Conservation (phyloP, 92 coral and sea anemone genomes). For the Parazoanthus atlanticus region DNA sequence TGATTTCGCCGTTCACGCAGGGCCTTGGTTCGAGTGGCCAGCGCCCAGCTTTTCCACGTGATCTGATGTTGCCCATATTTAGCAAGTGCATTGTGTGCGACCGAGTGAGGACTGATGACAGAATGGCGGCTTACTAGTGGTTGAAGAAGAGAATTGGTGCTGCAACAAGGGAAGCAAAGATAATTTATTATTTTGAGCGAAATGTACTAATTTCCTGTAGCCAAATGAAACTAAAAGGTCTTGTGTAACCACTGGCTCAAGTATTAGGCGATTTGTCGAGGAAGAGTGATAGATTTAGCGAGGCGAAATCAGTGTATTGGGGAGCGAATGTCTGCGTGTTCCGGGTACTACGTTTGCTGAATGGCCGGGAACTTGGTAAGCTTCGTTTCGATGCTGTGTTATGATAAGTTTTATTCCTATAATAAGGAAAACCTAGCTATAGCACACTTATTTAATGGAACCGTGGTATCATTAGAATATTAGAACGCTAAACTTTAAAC, state of each 20-base stretch:
- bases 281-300: slow-evolving; percentile 30
- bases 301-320: slow-evolving; percentile 27
- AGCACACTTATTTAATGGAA: background rate
- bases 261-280: slow-evolving; percentile 8
- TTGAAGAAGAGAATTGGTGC: slow-evolving; percentile 22
- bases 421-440: background rate
- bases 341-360: slow-evolving; percentile 45
- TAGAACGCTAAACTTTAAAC: background rate
- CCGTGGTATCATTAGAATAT: background rate
- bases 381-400: slow-evolving; percentile 1
- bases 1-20: background rate
- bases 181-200: slow-evolving; percentile 26
- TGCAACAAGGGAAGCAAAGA: slow-evolving; percentile 27
- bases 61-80: slow-evolving; percentile 48
- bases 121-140: slow-evolving; percentile 66
- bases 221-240: slow-evolving; percentile 25
- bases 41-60: slow-evolving; percentile 45
- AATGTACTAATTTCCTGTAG: slow-evolving; percentile 25
- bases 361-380: slow-evolving; percentile 50
- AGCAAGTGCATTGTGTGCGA: slow-evolving; percentile 52
- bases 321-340: slow-evolving; percentile 47
- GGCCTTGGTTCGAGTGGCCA: slow-evolving; percentile 29
- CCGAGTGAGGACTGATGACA: slow-evolving; percentile 57
- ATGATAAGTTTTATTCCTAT: background rate
- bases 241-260: slow-evolving; percentile 18